phyloP scores from a whole-genome alignment of 2,113 vertebrate genomes.

The Pterocles burchelli region DNA sequence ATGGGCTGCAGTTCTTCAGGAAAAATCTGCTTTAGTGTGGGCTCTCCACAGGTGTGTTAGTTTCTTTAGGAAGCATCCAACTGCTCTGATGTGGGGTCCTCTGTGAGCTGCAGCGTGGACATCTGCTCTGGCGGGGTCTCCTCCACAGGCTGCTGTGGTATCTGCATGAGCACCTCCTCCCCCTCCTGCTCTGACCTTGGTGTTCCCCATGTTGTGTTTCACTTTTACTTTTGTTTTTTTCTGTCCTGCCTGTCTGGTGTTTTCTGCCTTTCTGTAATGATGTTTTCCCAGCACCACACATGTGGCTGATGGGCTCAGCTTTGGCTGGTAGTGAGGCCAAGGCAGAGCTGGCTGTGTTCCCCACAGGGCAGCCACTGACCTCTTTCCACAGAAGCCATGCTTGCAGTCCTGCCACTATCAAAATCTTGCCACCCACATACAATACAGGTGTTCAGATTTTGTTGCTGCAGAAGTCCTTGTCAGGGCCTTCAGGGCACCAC shows the following conservation, averaged over 20 bases:
- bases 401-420: no score
- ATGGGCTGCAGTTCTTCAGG: not conserved
- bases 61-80: not conserved
- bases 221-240: not conserved
- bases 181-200: not conserved
- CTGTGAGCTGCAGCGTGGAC: not conserved
- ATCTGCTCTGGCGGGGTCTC: not conserved
- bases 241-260: not conserved
- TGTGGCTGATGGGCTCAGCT: not conserved
- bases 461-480: not conserved
- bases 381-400: not conserved
- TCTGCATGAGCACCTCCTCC: not conserved
- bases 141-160: rapidly evolving
- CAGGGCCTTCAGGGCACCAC: not conserved
- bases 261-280: not conserved
- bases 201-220: not conserved
- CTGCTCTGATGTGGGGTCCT: rapidly evolving
- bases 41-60: not conserved
- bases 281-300: not conserved
- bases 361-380: not conserved
- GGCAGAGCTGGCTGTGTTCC: not conserved
- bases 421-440: not conserved
- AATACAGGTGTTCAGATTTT: not conserved
- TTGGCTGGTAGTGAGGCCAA: no score
- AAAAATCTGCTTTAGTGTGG: not conserved